phyloP scores from a whole-genome alignment of 2,888 invertebrate species.

The Hirtodrosophila confusa region DNA sequence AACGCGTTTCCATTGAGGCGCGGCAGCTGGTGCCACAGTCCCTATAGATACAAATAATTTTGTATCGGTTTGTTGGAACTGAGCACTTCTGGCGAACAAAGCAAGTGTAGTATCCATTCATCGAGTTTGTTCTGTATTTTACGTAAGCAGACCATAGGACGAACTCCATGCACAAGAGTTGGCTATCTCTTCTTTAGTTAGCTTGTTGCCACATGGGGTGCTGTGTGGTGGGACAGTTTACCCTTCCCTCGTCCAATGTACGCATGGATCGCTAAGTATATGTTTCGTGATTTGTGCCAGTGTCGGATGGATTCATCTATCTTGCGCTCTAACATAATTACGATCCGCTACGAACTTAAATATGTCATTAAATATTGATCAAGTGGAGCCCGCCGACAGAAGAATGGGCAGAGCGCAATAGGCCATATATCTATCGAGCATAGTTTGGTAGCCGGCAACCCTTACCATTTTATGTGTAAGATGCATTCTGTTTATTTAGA shows the following conservation, averaged over 20 bases:
- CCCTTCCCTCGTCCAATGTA: slow-evolving; percentile 29
- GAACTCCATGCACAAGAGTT: slow-evolving; percentile 7
- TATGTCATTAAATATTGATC: slow-evolving; percentile 63
- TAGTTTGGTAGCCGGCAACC: slow-evolving; percentile 34
- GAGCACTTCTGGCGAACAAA: slow-evolving; percentile 1
- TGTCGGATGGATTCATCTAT: slow-evolving; percentile 13
- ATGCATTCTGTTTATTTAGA: neutral
- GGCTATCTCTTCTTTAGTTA: slow-evolving; percentile 55
- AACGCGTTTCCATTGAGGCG: slow-evolving; percentile 31
- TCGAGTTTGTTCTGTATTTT: neutral
- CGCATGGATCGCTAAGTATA: slow-evolving; percentile 12
- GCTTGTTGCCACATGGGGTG: slow-evolving; percentile 66
- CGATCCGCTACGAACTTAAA: slow-evolving; percentile 52
- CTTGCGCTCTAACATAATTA: slow-evolving; percentile 63
- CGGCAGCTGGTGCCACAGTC: slow-evolving; percentile 33
- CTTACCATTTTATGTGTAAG: neutral
- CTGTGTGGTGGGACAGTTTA: slow-evolving; percentile 22
- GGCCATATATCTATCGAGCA: slow-evolving; percentile 11
- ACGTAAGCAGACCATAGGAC: slow-evolving; percentile 40
- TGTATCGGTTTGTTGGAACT: slow-evolving; percentile 15
- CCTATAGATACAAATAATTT: slow-evolving; percentile 3
- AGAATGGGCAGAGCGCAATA: no score
- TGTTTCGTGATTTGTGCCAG: neutral
- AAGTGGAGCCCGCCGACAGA: slow-evolving; percentile 15
- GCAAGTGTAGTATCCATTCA: slow-evolving; percentile 13